phyloP scores from a whole-genome alignment of 1,140 invertebrate genomes.

The Trachymyrmex cornetzi region DNA sequence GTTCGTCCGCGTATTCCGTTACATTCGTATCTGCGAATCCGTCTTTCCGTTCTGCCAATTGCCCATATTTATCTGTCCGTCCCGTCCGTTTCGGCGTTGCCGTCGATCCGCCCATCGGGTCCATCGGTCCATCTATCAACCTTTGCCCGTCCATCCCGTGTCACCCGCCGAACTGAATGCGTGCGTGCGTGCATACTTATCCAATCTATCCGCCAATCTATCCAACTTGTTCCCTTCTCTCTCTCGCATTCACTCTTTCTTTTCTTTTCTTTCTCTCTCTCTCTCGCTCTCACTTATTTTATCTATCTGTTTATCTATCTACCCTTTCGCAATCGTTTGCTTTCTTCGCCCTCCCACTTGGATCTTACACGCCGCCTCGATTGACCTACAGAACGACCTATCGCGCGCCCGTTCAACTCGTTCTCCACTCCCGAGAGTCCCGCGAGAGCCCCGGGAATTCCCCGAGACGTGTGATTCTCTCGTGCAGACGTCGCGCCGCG shows the following conservation, averaged over 20 bases:
- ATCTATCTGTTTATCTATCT: background rate
- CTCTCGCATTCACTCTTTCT: background rate
- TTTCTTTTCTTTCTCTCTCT: too few relatives aligned
- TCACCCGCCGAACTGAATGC: constrained; percentile 39
- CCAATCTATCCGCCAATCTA: constrained; percentile 18
- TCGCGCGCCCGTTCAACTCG: constrained; percentile 26
- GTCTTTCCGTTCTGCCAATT: constrained; percentile 62
- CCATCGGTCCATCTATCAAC: constrained; percentile 55
- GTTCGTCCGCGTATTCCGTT: constrained; percentile 10
- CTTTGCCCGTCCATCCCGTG: constrained; percentile 41
- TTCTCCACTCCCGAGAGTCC: constrained; percentile 15
- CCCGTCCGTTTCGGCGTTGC: constrained; percentile 53
- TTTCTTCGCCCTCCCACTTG: background rate
- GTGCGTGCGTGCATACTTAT: constrained; percentile 29
- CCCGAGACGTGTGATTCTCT: constrained; percentile 4
- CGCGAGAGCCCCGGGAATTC: constrained; percentile 21
- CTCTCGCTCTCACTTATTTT: background rate
- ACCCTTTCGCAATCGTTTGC: constrained; percentile 4
- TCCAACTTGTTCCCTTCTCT: background rate
- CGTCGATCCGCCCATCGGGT: constrained; percentile 54
- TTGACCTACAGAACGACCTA: constrained; percentile 25
- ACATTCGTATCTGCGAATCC: constrained; percentile 41
- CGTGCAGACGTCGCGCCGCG: constrained; percentile 3
- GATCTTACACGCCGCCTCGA: constrained; percentile 39
- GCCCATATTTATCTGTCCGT: constrained; percentile 61